Conservation (phyloP, 2,797 vertebrate species). For the Peromyscus nudipes region DNA sequence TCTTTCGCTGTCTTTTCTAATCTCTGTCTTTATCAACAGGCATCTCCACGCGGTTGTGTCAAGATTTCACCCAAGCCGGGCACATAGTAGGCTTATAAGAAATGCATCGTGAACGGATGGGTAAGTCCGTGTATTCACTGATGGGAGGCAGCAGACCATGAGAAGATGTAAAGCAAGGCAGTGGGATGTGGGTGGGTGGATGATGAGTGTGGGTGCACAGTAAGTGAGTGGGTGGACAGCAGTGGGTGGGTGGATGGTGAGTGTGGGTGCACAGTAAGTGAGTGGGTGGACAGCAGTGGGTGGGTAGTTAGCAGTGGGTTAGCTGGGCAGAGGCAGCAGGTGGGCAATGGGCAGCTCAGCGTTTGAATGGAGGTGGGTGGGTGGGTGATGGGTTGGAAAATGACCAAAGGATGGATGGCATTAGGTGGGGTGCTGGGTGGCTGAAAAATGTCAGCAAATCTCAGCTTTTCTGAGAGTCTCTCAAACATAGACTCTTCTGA, state of each 20-base stretch:
- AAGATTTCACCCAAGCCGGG: neutral
- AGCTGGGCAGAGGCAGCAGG: neutral
- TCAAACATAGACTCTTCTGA: neutral
- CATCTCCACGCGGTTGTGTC: neutral
- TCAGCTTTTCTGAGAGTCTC: slow-evolving; percentile 21
- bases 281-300: neutral
- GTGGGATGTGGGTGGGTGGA: neutral
- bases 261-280: too few species aligned
- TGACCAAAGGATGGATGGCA: neutral
- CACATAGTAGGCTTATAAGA: neutral
- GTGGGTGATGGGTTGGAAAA: neutral
- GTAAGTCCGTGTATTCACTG: neutral
- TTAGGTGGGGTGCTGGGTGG: neutral
- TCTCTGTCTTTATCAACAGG: neutral
- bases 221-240: neutral
- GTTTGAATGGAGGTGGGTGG: neutral
- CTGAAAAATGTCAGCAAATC: slow-evolving; percentile 13
- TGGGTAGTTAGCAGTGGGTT: neutral
- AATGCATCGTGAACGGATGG: neutral
- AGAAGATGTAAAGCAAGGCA: neutral
- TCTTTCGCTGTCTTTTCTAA: neutral
- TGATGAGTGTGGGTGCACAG: neutral
- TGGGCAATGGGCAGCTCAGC: neutral
- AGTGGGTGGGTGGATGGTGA: neutral
- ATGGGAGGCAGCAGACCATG: neutral